Conservation (phyloP, 2,797 vertebrate genomes). For the Centropyge bicolor region DNA sequence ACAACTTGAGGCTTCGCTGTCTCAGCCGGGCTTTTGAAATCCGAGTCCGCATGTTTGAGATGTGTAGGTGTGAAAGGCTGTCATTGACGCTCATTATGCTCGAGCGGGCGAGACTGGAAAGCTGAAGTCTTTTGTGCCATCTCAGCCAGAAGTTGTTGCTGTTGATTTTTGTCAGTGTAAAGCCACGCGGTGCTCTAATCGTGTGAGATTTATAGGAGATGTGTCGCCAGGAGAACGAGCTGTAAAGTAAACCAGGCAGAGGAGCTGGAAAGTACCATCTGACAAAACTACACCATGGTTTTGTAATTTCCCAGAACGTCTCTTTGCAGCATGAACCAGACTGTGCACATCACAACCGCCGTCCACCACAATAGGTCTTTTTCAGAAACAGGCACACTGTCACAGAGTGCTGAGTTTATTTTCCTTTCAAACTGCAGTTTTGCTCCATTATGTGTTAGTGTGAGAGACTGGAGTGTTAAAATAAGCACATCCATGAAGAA, state of each 20-base stretch:
- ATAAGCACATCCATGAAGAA: conserved; percentile 26
- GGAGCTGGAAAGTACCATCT: conserved; percentile 22
- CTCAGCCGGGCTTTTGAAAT: conserved; percentile 9
- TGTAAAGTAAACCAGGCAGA: conserved; percentile 37
- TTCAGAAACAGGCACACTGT: conserved; percentile 29
- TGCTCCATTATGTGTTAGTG: conserved; percentile 32
- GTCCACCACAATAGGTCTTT: conserved; percentile 58
- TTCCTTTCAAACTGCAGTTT: conserved; percentile 33
- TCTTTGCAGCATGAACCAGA: conserved; percentile 33
- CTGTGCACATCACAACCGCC: conserved; percentile 49
- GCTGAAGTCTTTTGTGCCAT: conserved; percentile 13
- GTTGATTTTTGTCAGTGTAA: conserved; percentile 32
- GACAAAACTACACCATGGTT: conserved; percentile 45
- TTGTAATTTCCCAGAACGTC: conserved; percentile 40
- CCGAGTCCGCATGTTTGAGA: conserved; percentile 12
- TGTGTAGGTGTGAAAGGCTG: conserved; percentile 18
- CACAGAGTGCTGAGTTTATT: conserved; percentile 6
- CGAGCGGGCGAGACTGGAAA: conserved; percentile 17
- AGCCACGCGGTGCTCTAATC: conserved; percentile 9
- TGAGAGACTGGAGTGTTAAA: conserved; percentile 31
- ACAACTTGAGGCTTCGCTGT: background rate
- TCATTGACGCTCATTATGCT: conserved; percentile 17
- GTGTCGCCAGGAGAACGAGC: conserved; percentile 7
- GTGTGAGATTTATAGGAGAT: conserved; percentile 24
- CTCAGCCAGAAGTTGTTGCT: conserved; percentile 10